Conservation (phyloP, 2,797 vertebrate species). For the Myripristis murdjan region DNA sequence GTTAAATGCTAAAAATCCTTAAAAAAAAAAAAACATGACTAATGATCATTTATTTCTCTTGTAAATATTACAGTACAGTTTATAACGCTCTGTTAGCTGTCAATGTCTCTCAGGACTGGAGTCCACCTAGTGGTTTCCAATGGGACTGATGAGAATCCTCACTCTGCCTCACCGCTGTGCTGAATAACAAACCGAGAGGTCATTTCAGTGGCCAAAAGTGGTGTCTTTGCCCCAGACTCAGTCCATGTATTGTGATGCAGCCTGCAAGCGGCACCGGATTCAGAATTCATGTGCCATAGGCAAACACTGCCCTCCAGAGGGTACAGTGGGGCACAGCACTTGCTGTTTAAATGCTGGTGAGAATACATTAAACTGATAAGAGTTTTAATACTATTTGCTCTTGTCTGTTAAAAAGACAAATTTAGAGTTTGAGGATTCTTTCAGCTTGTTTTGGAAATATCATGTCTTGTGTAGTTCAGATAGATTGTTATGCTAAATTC, state of each 20-base stretch:
- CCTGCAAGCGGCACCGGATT: conserved; percentile 51
- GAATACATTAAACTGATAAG: conserved; percentile 19
- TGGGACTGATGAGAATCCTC: conserved; percentile 59
- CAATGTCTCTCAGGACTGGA: conserved; percentile 72
- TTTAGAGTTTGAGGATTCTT: conserved; percentile 42
- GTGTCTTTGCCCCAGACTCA: conserved; percentile 43
- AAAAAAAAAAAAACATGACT: conserved; percentile 43
- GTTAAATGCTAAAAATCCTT: conserved; percentile 68
- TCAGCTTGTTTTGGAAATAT: conserved; percentile 28
- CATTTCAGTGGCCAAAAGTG: conserved; percentile 57
- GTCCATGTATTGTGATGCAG: conserved; percentile 40
- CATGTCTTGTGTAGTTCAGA: conserved; percentile 41
- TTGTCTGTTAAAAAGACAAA: conserved; percentile 37
- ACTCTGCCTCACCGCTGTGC: conserved; percentile 69
- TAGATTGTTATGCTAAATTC: conserved; percentile 11
- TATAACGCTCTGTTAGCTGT: conserved; percentile 76
- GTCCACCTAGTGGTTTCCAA: conserved; percentile 62
- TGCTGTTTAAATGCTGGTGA: conserved; percentile 49
- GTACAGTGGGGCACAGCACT: conserved; percentile 46
- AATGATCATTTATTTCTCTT: conserved; percentile 77
- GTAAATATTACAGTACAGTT: conserved; percentile 79
- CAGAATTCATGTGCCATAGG: conserved; percentile 70
- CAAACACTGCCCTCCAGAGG: conserved; percentile 71
- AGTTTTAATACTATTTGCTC: conserved; percentile 16
- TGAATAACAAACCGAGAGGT: conserved; percentile 60